Evolutionary conservation across 37 sponge, comb jelly and placozoan species (phyloP), one percentile per base, ranked within the genome.

Genomic region (Haliclona indistincta): DNA sequence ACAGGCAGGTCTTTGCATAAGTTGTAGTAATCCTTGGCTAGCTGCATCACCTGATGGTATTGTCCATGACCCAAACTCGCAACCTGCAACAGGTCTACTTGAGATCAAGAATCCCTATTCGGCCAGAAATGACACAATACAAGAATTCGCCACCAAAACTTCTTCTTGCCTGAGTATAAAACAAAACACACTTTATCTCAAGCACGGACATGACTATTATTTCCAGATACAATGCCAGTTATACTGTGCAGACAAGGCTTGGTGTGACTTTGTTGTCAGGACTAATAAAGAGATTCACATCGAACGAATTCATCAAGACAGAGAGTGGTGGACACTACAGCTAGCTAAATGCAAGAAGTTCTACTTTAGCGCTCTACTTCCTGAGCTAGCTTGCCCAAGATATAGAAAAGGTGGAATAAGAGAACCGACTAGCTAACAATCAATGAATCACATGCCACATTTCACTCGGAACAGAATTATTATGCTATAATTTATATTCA

Each of bases 321-420:
- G 29, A 39, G 13, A 54, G 15, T 56, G 55, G 11, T 74, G 75
- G 43, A 2, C 55, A 37, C 3, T 38, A 1, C 11, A 56, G 1
- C 41, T 73, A 7, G 37, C 55, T 43, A 73, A 73, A 26, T 6
- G 52, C 3, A 73, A 32, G 37, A 7, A 5, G 5, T 72, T 72
- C 34, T 54, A 35, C 51, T 51, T 72, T 72, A 54, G 2, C 2
- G 63, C 26, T 4, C n/a, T 61, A 26, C 26, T 75, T 23, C 63
- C 76, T 58, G 63, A 75, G 38, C 63, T 66, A 49, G 76, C 84
- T 45, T 73, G 55, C 51, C 76, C 84, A 32, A 19, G 68, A 2
- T 62, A 80, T 34, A 34, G 23, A 35, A n/a, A n/a, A n/a, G 84
- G 76, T 20, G 54, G 60, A 6, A 83, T 83, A 33, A 19, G 75